Percentiles rank a stretch among this genome's conserved stretches.
Evolutionary conservation across 1,140 invertebrate species (phyloP).

Genomic region (Drosophila serrata): DNA sequence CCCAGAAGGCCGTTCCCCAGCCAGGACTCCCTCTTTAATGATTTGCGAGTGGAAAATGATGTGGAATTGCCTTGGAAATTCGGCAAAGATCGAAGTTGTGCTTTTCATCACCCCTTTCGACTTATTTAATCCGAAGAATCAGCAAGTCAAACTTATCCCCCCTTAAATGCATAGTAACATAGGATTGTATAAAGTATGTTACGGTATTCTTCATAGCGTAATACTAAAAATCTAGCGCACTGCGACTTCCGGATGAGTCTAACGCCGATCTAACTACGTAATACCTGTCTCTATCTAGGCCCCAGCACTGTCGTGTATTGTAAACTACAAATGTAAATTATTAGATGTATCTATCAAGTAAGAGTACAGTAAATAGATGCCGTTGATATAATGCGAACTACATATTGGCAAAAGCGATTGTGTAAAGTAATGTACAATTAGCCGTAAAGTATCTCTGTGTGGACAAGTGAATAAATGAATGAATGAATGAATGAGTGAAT

Average conservation of each 20-base stretch:
- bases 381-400: constrained; percentile 23
- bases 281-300: constrained; percentile 51
- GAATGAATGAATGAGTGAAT: constrained; percentile 3
- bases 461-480: not conserved
- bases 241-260: constrained; percentile 14
- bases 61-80: constrained; percentile 26
- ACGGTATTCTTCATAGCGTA: constrained; percentile 43
- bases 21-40: not conserved
- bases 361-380: constrained; percentile 56
- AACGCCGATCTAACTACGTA: constrained; percentile 14
- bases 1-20: not conserved
- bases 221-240: constrained; percentile 29
- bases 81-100: constrained; percentile 51
- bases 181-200: constrained; percentile 59
- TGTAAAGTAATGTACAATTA: constrained; percentile 76
- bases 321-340: constrained; percentile 72
- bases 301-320: constrained; percentile 65
- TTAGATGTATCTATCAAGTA: constrained; percentile 57
- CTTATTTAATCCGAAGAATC: constrained; percentile 23
- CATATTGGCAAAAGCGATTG: constrained; percentile 48
- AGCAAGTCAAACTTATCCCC: constrained; percentile 10
- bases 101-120: constrained; percentile 32
- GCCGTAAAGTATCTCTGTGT: constrained; percentile 54
- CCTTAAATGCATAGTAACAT: constrained; percentile 24
- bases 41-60: not conserved